Evolutionary conservation across 92 coral and sea anemone genomes (phyloP), one percentile per base, ranked within the genome.

Genomic region (Metridium senile): DNA sequence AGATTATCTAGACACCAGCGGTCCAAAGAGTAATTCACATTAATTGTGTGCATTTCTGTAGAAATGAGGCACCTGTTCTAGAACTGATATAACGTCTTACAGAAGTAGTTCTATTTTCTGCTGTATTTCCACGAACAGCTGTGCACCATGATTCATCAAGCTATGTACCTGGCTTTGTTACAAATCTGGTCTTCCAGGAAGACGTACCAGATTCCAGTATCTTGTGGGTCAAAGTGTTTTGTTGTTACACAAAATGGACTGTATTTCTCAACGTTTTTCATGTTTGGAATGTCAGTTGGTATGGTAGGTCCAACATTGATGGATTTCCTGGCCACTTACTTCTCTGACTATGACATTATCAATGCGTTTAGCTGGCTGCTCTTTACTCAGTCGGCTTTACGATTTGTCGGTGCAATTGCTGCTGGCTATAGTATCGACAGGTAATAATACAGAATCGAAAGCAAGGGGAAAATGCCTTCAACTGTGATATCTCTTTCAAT

Each of bases 271-370:
- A 85, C 93, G 34, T 93, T 93, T 62, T 86, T 91, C 32, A 61
- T 93, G 85, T 93, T 93, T 59, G 98, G 98, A 0, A 93, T 93
- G 98, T 84, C 98, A 8, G 93, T 93, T 6, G 93, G 97, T 3
- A 85, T 93, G 91, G 93, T 91, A 0, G 98, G 98, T 16, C 98
- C 98, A 0, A 88, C 97, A 0, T 73, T 93, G 26, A 89, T 91
- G 62, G 97, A 93, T 73, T 85, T 84, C 68, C 74, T 93, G 76
- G 71, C 86, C 45, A 81, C 84, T 18, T 91, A 74, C 74, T 93
- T 91, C 32, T 29, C 70, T 22, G 83, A 82, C 51, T 78, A 88
- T 35, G 88, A 93, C 74, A 76, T 86, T n/a, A 76, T 93, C n/a
- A 85, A 85, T 43, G 98, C 86, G 0, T 62, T 93, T 3, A 89